Evolutionary conservation across 2,888 invertebrate species (phyloP).

Genomic region (Cistogaster globosa): DNA sequence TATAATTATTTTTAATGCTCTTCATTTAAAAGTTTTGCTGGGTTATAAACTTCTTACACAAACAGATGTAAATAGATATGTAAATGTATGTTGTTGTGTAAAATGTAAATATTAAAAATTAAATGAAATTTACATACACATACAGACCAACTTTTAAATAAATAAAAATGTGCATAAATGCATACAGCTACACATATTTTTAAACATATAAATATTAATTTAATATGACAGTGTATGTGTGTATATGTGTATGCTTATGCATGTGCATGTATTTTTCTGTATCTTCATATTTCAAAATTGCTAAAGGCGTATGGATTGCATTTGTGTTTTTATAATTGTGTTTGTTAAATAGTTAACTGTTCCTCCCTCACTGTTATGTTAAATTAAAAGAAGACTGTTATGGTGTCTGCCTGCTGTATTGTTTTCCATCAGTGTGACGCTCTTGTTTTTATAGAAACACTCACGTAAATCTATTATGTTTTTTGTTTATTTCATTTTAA

Average conservation of each 20-base stretch:
- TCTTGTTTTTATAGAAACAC: neutral
- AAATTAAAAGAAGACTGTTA: neutral
- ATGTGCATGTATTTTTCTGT: too few species aligned
- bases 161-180: too few species aligned
- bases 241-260: too few species aligned
- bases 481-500: conserved; percentile 27
- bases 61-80: neutral
- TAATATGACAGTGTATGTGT: too few species aligned
- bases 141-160: neutral
- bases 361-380: neutral
- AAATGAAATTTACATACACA: conserved; percentile 1
- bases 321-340: neutral
- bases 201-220: too few species aligned
- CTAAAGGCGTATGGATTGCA: too few species aligned
- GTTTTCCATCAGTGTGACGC: neutral
- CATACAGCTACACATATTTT: too few species aligned
- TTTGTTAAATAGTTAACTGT: conserved; percentile 22
- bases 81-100: neutral
- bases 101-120: conserved; percentile 16
- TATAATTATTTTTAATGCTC: neutral
- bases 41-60: neutral
- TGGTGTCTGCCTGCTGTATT: neutral
- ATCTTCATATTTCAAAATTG: too few species aligned
- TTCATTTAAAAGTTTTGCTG: neutral
- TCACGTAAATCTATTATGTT: neutral